Percentiles rank a stretch among this genome's conserved stretches.
phyloP scores from a whole-genome alignment of 2,113 vertebrate genomes.

The Carettochelys insculpta region DNA sequence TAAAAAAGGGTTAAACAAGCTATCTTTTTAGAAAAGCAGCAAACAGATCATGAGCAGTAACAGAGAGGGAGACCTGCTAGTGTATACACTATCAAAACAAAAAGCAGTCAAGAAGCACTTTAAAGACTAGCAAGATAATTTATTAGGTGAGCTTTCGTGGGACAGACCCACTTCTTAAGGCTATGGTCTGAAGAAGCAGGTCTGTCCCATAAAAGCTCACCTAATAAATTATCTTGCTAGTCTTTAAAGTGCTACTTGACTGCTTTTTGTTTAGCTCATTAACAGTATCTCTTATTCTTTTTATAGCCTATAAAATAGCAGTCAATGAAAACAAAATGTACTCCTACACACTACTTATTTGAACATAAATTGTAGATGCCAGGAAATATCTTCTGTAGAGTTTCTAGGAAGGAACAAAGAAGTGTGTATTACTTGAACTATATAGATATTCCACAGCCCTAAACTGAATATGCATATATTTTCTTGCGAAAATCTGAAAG shows the following conservation, averaged over 20 bases:
- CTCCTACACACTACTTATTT: not conserved
- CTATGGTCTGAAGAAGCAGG: no score
- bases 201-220: no score
- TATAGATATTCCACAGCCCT: fast-evolving
- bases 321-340: not conserved
- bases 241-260: no score
- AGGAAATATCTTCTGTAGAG: not conserved
- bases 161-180: no score
- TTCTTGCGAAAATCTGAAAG: not conserved
- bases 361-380: not conserved
- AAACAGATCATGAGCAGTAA: not conserved
- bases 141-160: no score
- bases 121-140: no score
- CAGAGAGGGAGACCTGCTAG: no score
- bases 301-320: not conserved
- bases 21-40: not conserved
- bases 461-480: fast-evolving
- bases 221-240: no score
- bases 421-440: not conserved
- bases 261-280: no score
- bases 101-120: no score
- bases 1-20: not conserved
- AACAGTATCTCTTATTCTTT: not conserved
- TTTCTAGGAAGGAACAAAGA: not conserved
- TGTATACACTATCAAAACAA: no score